Evolutionary conservation across 2,113 vertebrate species (phyloP), one percentile per base, ranked within the genome.

Genomic region (Amphiprion percula): DNA sequence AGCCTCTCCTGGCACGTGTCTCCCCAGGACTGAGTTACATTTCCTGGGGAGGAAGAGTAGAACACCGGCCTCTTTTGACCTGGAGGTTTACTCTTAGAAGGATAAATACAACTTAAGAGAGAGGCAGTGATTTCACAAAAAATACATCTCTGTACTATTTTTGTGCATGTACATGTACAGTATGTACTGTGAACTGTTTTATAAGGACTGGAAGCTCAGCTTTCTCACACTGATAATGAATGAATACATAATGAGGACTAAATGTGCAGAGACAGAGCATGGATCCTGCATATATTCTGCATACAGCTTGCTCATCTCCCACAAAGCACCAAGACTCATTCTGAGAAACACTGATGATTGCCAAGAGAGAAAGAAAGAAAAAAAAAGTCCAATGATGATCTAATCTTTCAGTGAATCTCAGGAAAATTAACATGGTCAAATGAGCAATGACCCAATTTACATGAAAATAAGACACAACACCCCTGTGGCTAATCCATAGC

Each of bases 231-330:
- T 63, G 63, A 58, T 69, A 49, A 67, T 85, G 65, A 85, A 56
- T 80, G 44, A 79, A 80, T 73, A 66, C 84, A 63, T 66, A 66
- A 83, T 69, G 53, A 60, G 2, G 69, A 64, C 52, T 83, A 54
- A 85, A 82, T 74, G 70, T 64, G 59, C 62, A 80, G 64, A 74
- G 33, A 56, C 37, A 52, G 54, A 52, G 56, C 68, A 49, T 24
- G 26, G 56, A 58, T 71, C 79, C 74, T 62, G 64, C 66, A 77
- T 44, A 61, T 54, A 41, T 44, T 78, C 63, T 72, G 62, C 46
- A 53, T 58, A 61, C 59, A 68, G 55, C 10, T 19, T 5, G 33
- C 28, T 72, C 68, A 37, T 68, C 41, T 37, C 33, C 17, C 52
- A 3, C 39, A 56, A 46, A 76, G 37, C 66, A n/a, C 71, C 56